phyloP scores from a whole-genome alignment of 2,888 invertebrate genomes.

The Drosophila atroscutellata region DNA sequence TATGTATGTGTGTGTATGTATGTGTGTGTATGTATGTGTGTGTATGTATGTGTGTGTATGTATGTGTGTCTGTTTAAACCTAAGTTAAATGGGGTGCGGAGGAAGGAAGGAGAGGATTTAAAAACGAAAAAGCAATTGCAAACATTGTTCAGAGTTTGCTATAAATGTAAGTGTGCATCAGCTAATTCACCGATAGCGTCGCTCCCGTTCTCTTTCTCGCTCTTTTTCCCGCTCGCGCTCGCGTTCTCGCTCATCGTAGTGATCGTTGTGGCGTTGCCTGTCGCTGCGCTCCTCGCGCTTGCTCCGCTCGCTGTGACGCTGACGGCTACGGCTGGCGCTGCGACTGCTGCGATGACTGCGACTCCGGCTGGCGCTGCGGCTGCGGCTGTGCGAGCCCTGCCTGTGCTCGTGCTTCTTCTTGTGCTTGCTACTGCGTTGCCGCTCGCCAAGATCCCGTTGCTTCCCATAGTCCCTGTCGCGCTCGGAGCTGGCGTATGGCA shows the following conservation, averaged over 20 bases:
- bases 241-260: constrained; percentile 57
- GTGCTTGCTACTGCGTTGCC: constrained; percentile 79
- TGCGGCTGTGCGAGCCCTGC: constrained; percentile 81
- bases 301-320: constrained; percentile 63
- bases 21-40: too few species aligned
- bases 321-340: constrained; percentile 69
- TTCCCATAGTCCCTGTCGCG: constrained; percentile 59
- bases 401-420: constrained; percentile 84
- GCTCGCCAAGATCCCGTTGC: constrained; percentile 23
- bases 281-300: constrained; percentile 62
- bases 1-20: too few species aligned
- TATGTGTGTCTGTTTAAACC: constrained; percentile 48
- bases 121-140: constrained; percentile 19
- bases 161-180: constrained; percentile 8
- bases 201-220: constrained; percentile 45
- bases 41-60: too few species aligned
- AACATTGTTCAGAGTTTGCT: constrained; percentile 36
- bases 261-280: constrained; percentile 52
- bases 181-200: constrained; percentile 70
- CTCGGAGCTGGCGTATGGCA: constrained; percentile 48
- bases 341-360: constrained; percentile 42
- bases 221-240: constrained; percentile 16
- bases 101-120: neutral
- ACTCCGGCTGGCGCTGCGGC: constrained; percentile 72
- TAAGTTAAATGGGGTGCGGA: constrained; percentile 43